Base-by-base conservation (phyloP, 2,113 vertebrate species). In the Thalassarche chlororhynchos region DNA sequence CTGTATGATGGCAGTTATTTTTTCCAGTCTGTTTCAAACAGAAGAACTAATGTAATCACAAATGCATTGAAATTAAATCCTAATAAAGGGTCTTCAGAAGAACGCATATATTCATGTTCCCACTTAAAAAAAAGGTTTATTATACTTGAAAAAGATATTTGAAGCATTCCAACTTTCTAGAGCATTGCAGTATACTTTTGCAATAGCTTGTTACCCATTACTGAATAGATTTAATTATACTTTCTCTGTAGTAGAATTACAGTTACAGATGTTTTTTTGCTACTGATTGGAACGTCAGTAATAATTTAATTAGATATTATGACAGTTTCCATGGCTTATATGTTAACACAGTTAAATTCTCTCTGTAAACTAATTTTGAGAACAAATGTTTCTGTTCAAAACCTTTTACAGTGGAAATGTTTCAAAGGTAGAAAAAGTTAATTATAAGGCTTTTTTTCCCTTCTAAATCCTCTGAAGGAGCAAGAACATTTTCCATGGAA, bases 331-430 rank as follows among this genome's bases (percentile, higher is more conserved):
- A 91, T 95, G 96, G 94, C 66, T 95, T 97, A 82, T 81, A 96
- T 12, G 90, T 97, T 98, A 98, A 96, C 94, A 83, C 79, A 95
- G 95, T 89, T 88, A 96, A 95, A 96, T 95, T 89, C 60, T 89
- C 89, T 96, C 88, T 85, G 68, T 97, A 98, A 98, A 97, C 89
- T 96, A 87, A 93, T 97, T 98, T 97, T 96, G 92, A 93, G 97
- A 97, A 96, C 86, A 96, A 96, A 97, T 96, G 74, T 96, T 96
- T 95, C 95, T 93, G 88, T 96, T 97, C 71, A 97, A 96, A 96
- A 93, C 60, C 88, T 90, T 85, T 96, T 95, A 89, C 92, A 94
- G 78, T 94, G 96, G 94, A 98, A 97, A 97, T 97, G 85, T 96
- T 97, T 98, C 92, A 94, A 96, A 98, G 93, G 86, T 97, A 94